Conservation (phyloP, 2,888 invertebrate genomes). For the Drosophila diplacantha region DNA sequence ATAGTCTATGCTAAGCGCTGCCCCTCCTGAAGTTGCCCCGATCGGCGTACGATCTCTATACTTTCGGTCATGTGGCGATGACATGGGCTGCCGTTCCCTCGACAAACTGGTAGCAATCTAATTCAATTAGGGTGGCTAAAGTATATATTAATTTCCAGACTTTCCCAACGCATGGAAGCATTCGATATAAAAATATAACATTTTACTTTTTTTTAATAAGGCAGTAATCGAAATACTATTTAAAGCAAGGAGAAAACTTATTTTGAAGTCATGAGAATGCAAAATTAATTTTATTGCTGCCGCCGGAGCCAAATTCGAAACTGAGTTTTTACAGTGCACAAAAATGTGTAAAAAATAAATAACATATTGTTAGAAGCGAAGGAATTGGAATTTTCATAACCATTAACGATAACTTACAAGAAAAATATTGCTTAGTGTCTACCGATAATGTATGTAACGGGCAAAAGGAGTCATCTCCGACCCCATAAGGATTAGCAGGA, state of each 20-base stretch:
- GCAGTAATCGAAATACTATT: background rate
- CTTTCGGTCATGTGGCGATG: constrained; percentile 44
- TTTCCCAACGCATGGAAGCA: background rate
- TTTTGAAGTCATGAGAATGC: too few relatives aligned
- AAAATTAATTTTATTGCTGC: constrained; percentile 19
- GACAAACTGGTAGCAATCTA: background rate
- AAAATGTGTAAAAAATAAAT: background rate
- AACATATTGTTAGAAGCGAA: too few relatives aligned
- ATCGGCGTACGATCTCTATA: background rate
- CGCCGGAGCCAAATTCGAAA: background rate
- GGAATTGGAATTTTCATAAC: background rate
- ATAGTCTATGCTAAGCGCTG: background rate
- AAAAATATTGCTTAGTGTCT: background rate
- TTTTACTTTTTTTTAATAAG: background rate
- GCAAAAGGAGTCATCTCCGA: background rate
- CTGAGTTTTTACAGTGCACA: background rate
- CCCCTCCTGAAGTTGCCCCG: constrained; percentile 2
- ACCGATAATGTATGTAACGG: background rate
- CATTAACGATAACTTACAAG: background rate
- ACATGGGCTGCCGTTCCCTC: constrained; percentile 20
- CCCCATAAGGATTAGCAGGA: background rate
- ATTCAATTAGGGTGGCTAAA: background rate
- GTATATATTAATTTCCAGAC: background rate
- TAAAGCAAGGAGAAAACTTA: too few relatives aligned
- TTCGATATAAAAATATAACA: background rate